A percentile compares a stretch with the other conserved stretches of the same genome.
Evolutionary conservation across 1,140 invertebrate species (phyloP).

Genomic region (Trialeurodes vaporariorum): DNA sequence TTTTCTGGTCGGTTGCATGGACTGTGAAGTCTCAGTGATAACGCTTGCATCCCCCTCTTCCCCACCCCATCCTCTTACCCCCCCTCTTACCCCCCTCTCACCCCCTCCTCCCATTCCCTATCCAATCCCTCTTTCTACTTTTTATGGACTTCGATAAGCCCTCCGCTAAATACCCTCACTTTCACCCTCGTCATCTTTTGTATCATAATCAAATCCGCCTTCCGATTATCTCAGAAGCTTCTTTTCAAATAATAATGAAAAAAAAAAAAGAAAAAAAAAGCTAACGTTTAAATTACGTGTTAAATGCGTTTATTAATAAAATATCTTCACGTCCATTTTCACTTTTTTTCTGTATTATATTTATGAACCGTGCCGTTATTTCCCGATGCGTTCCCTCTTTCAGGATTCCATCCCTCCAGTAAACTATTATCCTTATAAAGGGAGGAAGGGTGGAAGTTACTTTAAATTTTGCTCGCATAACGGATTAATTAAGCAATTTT

Average conservation of each 20-base stretch:
- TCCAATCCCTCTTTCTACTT: no score
- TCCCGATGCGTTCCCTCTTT: neutral
- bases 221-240: neutral
- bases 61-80: neutral
- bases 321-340: neutral
- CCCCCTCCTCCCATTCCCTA: neutral
- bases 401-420: neutral
- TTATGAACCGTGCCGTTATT: neutral
- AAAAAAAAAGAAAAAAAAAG: neutral
- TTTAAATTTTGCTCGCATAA: neutral
- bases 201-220: neutral
- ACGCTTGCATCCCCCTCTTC: neutral
- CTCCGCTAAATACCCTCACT: neutral
- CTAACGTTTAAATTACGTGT: neutral
- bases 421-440: neutral
- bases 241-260: neutral
- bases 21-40: neutral
- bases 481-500: neutral
- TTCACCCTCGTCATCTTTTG: neutral
- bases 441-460: neutral
- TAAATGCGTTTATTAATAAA: constrained; percentile 1
- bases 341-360: neutral
- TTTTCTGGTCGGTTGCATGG: neutral
- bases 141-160: no score
- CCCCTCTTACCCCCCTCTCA: neutral